phyloP scores from a whole-genome alignment of 2,888 invertebrate genomes.

The Odontocolon sp. region DNA sequence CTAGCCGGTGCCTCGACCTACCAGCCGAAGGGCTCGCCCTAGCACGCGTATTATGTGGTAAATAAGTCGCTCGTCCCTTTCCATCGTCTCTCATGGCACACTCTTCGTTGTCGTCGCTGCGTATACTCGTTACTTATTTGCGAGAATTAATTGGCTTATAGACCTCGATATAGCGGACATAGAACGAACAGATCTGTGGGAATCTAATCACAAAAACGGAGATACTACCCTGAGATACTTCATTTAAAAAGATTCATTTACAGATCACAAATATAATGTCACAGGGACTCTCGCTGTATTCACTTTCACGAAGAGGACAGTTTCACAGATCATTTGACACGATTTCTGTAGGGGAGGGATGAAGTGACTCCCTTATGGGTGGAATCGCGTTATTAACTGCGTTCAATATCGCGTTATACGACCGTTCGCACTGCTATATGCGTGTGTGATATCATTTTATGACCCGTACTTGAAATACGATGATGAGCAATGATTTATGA shows the following conservation, averaged over 20 bases:
- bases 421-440: not conserved
- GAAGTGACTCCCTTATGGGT: not conserved
- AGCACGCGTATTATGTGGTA: constrained; percentile 70
- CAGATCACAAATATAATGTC: not conserved
- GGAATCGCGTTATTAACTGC: constrained; percentile 10
- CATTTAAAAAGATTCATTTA: not conserved
- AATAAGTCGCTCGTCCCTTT: constrained; percentile 75
- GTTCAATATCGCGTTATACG: constrained; percentile 47
- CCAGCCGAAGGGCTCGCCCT: constrained; percentile 52
- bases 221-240: not conserved
- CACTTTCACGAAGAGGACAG: constrained; percentile 26
- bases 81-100: constrained; percentile 1
- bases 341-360: not conserved
- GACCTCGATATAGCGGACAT: constrained; percentile 31
- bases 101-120: constrained; percentile 43
- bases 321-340: constrained; percentile 51
- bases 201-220: constrained; percentile 59
- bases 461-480: not conserved
- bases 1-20: constrained; percentile 55
- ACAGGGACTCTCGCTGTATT: not conserved
- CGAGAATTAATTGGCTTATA: constrained; percentile 77
- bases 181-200: constrained; percentile 55
- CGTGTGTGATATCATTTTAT: constrained; percentile 19
- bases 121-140: constrained; percentile 74
- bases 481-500: constrained; percentile 11